A percentile compares a stretch with the other conserved stretches of the same genome.
phyloP scores from a whole-genome alignment of 2,113 vertebrate species.

The Microtus ochrogaster region DNA sequence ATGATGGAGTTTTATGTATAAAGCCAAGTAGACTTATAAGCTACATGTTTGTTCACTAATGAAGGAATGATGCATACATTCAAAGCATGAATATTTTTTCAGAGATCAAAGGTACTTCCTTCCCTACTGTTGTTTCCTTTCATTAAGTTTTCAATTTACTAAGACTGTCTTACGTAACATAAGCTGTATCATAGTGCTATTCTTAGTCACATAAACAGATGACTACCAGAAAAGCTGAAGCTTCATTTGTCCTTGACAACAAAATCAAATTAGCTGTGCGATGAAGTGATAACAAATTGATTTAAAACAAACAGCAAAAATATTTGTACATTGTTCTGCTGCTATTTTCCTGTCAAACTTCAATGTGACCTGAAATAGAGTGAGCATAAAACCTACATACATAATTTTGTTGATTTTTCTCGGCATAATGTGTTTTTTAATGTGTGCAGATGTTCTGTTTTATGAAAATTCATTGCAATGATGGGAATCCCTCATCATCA shows the following conservation, averaged over 20 bases:
- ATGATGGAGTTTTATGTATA: not conserved
- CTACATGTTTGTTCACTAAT: not conserved
- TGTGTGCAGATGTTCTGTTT: not conserved
- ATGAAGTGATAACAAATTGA: slow-evolving; percentile 3
- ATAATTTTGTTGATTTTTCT: not conserved
- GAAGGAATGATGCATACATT: not conserved
- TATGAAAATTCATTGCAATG: not conserved
- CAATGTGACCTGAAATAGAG: not conserved
- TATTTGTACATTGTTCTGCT: not conserved
- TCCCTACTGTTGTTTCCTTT: not conserved
- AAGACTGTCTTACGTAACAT: not conserved
- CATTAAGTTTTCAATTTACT: not conserved
- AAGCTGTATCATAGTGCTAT: not conserved
- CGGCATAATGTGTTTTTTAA: slow-evolving; percentile 44
- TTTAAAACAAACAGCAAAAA: not conserved
- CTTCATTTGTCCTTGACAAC: not conserved
- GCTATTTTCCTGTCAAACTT: not conserved
- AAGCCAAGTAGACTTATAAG: not conserved
- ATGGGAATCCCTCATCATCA: slow-evolving; percentile 13
- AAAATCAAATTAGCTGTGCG: slow-evolving; percentile 6
- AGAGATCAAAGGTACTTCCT: not conserved
- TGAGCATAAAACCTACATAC: not conserved
- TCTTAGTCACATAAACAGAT: not conserved
- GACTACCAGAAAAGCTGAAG: not conserved
- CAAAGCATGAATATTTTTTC: not conserved